Base-by-base conservation (phyloP, 2,888 invertebrate species). In the Abscondita cerata region DNA sequence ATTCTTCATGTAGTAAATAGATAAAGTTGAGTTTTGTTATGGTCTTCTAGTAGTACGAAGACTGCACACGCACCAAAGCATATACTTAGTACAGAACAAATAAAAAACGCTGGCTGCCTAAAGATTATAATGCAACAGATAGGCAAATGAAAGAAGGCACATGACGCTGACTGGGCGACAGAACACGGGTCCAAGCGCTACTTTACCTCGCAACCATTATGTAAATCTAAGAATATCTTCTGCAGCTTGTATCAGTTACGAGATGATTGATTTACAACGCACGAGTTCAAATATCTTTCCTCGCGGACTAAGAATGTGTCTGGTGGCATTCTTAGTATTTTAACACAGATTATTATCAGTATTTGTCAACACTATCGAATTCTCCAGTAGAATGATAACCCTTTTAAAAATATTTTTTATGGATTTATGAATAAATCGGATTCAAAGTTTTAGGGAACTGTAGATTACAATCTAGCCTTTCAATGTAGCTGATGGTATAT, bases 181-280 rank as follows among this genome's bases (percentile, higher is more conserved):
- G 62, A 65, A 67, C 67, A 68, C 65, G 51, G 65, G 66, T 69
- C 66, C 68, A 62, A 62, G 61, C 60, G 70, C 72, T 70, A 66
- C 71, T 68, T 70, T 68, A 68, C 67, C 68, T 70, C 70, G 66
- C 69, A 67, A 69, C 70, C 71, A 69, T 73, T 73, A 73, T 73
- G 72, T 72, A 73, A 73, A 73, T 73, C 68, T 59, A 62, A 66
- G 68, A 70, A 70, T 71, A 70, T 71, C 70, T 67, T 64, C 65
- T 67, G 65, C 70, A 61, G 65, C 65, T 65, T 69, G 71, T 72
- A 74, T 73, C 74, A 72, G 73, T 72, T 69, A 68, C 66, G 60
- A 66, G 69, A 73, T 74, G 73, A 74, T 74, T 74, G 74, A 74
- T 74, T 73, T 74, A 74, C 70, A 67, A 63, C 59, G 64, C 67